Conservation (phyloP, 92 coral and sea anemone species). For the Galaxea fascicularis region DNA sequence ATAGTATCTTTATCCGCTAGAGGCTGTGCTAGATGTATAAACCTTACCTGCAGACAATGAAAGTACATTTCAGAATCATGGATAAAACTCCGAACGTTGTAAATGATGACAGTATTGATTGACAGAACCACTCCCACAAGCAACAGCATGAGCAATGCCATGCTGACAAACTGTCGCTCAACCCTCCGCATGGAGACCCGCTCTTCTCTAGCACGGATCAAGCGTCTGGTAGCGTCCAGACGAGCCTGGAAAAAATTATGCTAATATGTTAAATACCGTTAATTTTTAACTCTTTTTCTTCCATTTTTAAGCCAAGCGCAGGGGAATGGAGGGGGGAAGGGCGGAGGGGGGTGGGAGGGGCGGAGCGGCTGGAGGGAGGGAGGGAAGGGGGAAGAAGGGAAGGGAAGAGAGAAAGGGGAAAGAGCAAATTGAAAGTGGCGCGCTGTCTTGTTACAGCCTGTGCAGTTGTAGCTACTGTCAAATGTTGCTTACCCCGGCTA, state of each 20-base stretch:
- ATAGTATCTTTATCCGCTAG: too few relatives aligned
- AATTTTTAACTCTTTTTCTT: background rate
- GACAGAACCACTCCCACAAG: conserved; percentile 81
- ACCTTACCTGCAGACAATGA: conserved; percentile 83
- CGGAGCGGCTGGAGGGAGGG: too few relatives aligned
- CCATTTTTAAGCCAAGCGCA: background rate
- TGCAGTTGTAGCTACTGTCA: too few relatives aligned
- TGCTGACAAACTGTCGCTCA: conserved; percentile 91
- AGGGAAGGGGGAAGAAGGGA: too few relatives aligned
- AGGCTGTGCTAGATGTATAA: background rate
- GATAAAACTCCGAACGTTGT: conserved; percentile 58
- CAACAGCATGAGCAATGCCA: conserved; percentile 77
- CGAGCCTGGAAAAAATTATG: conserved; percentile 70
- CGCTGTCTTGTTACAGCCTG: too few relatives aligned
- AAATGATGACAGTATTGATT: conserved; percentile 64
- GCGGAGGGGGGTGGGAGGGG: too few relatives aligned
- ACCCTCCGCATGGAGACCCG: conserved; percentile 77
- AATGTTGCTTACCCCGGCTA: too few relatives aligned
- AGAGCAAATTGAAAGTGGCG: too few relatives aligned
- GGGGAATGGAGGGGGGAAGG: background rate
- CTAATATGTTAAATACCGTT: background rate
- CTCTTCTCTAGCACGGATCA: conserved; percentile 88
- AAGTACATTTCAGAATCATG: conserved; percentile 75
- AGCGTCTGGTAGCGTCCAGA: conserved; percentile 63
- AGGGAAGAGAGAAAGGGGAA: too few relatives aligned